Conservation (phyloP, 2,113 vertebrate genomes). For the Aegithalos caudatus region DNA sequence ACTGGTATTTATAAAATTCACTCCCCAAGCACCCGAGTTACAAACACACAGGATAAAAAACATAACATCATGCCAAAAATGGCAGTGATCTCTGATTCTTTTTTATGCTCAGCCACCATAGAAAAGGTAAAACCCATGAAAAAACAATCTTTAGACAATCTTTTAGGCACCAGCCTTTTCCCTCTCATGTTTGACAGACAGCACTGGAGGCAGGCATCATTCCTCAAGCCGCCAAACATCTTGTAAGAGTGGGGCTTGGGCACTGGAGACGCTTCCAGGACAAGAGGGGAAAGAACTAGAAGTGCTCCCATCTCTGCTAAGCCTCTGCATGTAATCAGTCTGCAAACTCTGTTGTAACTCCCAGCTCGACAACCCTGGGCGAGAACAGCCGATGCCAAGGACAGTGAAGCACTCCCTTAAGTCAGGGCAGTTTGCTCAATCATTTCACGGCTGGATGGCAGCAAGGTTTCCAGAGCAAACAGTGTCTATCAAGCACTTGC, state of each 20-base stretch:
- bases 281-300: not conserved
- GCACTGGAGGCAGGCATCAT: not conserved
- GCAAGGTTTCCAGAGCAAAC: not conserved
- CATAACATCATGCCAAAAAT: not conserved
- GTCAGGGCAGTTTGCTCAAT: not conserved
- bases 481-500: not conserved
- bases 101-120: not conserved
- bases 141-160: not conserved
- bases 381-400: not conserved
- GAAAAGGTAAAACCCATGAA: not conserved
- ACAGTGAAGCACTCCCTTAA: accelerated
- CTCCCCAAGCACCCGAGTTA: not conserved
- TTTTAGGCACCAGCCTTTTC: not conserved
- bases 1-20: not conserved
- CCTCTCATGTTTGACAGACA: not conserved
- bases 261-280: not conserved
- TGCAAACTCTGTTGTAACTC: not conserved
- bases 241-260: not conserved
- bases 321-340: not conserved
- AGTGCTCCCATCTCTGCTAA: not conserved
- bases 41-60: not conserved
- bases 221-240: not conserved
- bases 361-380: not conserved
- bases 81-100: not conserved
- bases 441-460: not conserved